phyloP scores from a whole-genome alignment of 2,797 vertebrate species.

The Aulostomus chinensis region DNA sequence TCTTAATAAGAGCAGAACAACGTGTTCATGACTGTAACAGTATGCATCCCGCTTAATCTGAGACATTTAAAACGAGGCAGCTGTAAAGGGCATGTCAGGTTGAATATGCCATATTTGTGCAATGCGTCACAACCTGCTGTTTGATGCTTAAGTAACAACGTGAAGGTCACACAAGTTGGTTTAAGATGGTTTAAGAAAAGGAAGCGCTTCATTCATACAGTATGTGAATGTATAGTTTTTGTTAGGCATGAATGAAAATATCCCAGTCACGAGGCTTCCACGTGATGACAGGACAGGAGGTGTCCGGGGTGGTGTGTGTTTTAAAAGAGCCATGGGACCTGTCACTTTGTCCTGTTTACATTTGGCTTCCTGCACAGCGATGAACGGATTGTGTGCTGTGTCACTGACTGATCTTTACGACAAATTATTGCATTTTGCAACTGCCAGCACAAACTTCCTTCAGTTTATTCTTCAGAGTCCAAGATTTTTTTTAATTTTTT shows the following conservation, averaged over 20 bases:
- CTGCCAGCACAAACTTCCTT: conserved; percentile 9
- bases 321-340: conserved; percentile 16
- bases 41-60: conserved; percentile 17
- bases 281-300: conserved; percentile 13
- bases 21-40: conserved; percentile 27
- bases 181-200: conserved; percentile 10
- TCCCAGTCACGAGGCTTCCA: conserved; percentile 1
- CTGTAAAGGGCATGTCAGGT: conserved; percentile 62
- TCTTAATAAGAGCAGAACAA: not conserved
- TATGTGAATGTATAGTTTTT: not conserved
- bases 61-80: conserved; percentile 29
- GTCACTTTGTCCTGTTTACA: conserved; percentile 34
- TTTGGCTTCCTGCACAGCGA: conserved; percentile 13
- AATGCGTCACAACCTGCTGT: conserved; percentile 28
- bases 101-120: conserved; percentile 47
- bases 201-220: not conserved
- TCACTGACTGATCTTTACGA: conserved; percentile 3
- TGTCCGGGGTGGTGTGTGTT: too few species aligned
- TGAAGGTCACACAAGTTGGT: conserved; percentile 32
- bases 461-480: conserved; percentile 10
- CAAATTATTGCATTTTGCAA: not conserved
- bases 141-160: conserved; percentile 25
- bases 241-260: not conserved
- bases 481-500: not conserved
- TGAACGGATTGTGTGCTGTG: conserved; percentile 8